These are phyloP conservation scores for Dichetophora obliterata DNA, from an alignment of 2,888 invertebrate species.

Conservation along the genomic window DNA sequence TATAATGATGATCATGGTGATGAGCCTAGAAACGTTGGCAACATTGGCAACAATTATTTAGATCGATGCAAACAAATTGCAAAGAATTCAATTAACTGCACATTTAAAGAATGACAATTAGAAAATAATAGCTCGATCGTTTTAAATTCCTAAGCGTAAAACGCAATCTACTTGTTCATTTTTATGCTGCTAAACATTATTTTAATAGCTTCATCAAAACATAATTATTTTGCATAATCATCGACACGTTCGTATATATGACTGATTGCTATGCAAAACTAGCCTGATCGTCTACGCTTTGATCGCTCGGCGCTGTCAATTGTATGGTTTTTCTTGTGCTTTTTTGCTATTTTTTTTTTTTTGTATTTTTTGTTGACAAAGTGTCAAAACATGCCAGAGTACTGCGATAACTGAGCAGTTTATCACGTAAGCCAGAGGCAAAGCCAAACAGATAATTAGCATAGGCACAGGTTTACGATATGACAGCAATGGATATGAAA, in stretches of 20 bases:
- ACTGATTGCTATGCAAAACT: not conserved
- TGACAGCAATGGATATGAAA: not conserved
- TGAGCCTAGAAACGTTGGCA: not conserved
- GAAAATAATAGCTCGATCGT: not conserved
- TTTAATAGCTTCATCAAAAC: conserved; percentile 62
- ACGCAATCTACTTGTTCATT: not conserved
- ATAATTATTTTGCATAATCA: conserved; percentile 57
- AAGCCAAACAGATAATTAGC: conserved; percentile 25
- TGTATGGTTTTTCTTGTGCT: not conserved
- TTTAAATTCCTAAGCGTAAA: conserved; percentile 27
- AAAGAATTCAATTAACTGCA: too few species aligned
- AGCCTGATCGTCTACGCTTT: not conserved
- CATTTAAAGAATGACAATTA: not conserved
- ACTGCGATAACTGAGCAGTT: conserved; percentile 34
- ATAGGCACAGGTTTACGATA: conserved; percentile 31
- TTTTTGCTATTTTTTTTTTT: not conserved
- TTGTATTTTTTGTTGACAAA: conserved; percentile 24
- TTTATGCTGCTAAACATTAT: conserved; percentile 49
- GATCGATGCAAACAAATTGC: too few species aligned
- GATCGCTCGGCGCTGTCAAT: conserved; percentile 19
- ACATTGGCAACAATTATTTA: not conserved
- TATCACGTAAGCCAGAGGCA: conserved; percentile 33
- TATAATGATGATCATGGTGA: not conserved
- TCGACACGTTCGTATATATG: conserved; percentile 44
- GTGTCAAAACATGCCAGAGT: conserved; percentile 40